Base-by-base conservation (phyloP, 2,888 invertebrate species). In the Agelastica alni region DNA sequence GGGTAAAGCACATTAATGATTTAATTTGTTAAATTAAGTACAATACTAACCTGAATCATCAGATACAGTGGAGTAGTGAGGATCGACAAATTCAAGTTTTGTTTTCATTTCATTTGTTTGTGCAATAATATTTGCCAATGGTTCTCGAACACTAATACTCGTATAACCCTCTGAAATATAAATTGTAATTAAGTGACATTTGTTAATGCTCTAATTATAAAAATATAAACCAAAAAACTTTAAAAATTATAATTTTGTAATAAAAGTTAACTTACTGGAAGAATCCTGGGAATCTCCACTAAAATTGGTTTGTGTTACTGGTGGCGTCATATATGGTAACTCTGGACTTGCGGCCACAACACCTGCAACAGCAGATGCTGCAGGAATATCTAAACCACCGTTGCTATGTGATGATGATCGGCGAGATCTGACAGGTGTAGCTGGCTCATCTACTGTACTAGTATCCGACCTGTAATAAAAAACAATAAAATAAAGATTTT, bases 261-360 rank as follows among this genome's bases (percentile, higher is more conserved):
- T n/a, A n/a, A n/a, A n/a, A n/a, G n/a, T n/a, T n/a, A 30, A 77
- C 81, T 79, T 77, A 90, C 90, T 91, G 52, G 89, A 85, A 1
- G 92, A 92, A 76, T 93, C 93, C 64, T 93, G 92, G 2, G 93
- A 93, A 75, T 94, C 93, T 0, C 93, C 93, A 71, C 93, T 93
- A 72, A 93, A 93, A 75, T 93, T 84, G 1, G 68, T 58, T 60
- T 75, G 75, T 7, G 65, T 68, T 71, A 91, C 75, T 62, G 88
- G 92, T 42, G 92, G 92, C 6, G 93, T 93, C 85, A 93, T 93
- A 74, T 93, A 93, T 1, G 93, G 93, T 70, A 93, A 78, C 73
- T 93, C 93, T 73, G 91, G 91, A 73, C 89, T 92, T 30, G 93
- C 93, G 28, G 92, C 89, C 62, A 93, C 82, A 70, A 88, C 87